Evolutionary conservation across 1,140 invertebrate species (phyloP), one percentile per base, ranked within the genome.

Genomic region (Microplitis demolitor): DNA sequence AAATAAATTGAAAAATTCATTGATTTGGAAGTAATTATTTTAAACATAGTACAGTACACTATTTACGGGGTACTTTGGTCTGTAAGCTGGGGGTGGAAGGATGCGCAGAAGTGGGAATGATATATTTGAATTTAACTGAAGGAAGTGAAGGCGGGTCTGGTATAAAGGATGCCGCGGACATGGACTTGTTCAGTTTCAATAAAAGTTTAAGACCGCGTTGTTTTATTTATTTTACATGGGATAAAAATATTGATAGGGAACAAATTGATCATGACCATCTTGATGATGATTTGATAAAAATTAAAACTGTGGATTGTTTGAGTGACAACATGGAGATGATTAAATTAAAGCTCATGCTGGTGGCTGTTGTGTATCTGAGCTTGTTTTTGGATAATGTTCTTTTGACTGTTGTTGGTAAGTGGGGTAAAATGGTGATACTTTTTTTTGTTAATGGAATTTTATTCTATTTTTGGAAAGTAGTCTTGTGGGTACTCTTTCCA

Each of bases 331-430:
- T 34, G 37, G 3, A 69, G 5, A 37, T 80, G 11, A 80, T 78
- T 68, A 78, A 84, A 61, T 83, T 83, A 4, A 85, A 86, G 62
- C 71, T 83, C 3, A 75, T 87, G 13, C 81, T 90, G 35, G 89
- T 91, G 50, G 76, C 85, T n/a, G 87, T 91, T 66, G 90, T 93
- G 64, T 93, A 92, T 80, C 78, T 92, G 51, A 91, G 91, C 34
- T 88, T 94, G 71, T 88, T 94, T 73, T 83, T 94, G 79, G 93
- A 94, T 88, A 94, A 94, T 86, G 89, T 94, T 70, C 86, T 94
- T 9, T 84, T 94, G 24, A 94, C 93, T 13, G 92, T 94, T 60
- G 92, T 94, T 69, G 93, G 93, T 94, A 88, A 91, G 91, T 88
- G 60, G 6, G 13, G 13, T 6, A 13, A 50, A 6, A 9, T 50